Conservation (phyloP, 1,140 invertebrate species). For the Colletes gigas region DNA sequence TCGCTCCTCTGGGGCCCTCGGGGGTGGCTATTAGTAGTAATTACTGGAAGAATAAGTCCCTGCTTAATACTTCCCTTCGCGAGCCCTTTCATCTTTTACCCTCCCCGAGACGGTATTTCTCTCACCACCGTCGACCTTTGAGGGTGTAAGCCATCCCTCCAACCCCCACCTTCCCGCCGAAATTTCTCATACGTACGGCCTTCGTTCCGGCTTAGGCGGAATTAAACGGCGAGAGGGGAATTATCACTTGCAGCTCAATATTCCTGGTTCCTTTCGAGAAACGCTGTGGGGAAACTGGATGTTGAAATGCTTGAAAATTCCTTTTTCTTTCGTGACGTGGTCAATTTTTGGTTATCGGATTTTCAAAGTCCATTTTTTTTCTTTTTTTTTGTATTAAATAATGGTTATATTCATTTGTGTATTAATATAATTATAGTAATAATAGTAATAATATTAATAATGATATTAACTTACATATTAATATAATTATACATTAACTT, state of each 20-base stretch:
- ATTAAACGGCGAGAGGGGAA: conserved; percentile 29
- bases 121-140: conserved; percentile 33
- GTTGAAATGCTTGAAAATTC: too few species aligned
- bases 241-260: conserved; percentile 29
- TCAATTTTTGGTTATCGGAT: too few species aligned
- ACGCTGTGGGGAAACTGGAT: neutral
- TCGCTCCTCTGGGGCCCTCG: conserved; percentile 11
- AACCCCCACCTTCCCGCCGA: neutral
- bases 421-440: too few species aligned
- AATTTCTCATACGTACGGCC: conserved; percentile 30
- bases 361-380: too few species aligned
- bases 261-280: neutral
- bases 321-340: too few species aligned
- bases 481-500: too few species aligned
- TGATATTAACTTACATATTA: too few species aligned
- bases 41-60: conserved; percentile 68
- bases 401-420: too few species aligned
- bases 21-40: conserved; percentile 59
- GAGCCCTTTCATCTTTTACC: conserved; percentile 56
- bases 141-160: conserved; percentile 42
- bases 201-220: neutral
- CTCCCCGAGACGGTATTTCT: conserved; percentile 29
- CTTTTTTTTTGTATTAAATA: too few species aligned
- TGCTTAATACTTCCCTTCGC: conserved; percentile 57
- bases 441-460: too few species aligned